A percentile compares a stretch with the other conserved stretches of the same genome.
Conservation (phyloP, 2,797 vertebrate species). For the Lindbergichthys nudifrons region DNA sequence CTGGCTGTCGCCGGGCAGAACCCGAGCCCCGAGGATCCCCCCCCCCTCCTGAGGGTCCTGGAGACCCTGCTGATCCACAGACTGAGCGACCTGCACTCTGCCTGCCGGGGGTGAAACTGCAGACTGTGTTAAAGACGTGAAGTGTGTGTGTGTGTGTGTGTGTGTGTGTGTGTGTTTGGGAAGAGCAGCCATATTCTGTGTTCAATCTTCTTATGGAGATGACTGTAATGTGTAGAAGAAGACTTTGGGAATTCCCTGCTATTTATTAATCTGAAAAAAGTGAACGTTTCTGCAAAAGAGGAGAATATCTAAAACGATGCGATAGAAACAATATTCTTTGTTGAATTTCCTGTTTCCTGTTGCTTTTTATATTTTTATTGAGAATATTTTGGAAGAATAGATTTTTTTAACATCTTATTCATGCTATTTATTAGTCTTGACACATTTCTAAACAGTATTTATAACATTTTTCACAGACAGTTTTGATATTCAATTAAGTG, state of each 20-base stretch:
- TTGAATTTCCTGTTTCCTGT: not conserved
- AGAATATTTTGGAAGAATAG: no score
- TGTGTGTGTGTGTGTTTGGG: not conserved
- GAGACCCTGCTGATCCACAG: conserved; percentile 86
- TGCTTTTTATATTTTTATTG: no score
- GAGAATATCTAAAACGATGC: not conserved
- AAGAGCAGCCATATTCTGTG: conserved; percentile 16
- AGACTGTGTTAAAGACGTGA: not conserved
- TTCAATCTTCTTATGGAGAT: not conserved
- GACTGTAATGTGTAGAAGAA: no score
- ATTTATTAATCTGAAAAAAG: conserved; percentile 10
- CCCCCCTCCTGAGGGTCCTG: conserved; percentile 83
- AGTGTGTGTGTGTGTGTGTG: no score
- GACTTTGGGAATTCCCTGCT: not conserved
- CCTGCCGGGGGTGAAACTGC: conserved; percentile 80
- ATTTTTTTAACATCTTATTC: no score
- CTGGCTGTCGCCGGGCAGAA: conserved; percentile 84
- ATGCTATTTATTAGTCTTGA: no score
- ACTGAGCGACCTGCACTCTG: conserved; percentile 84
- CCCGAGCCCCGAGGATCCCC: conserved; percentile 32
- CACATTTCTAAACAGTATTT: no score
- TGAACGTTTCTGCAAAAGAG: not conserved
- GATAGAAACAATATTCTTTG: not conserved
- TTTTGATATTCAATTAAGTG: no score
- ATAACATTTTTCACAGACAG: no score